These are phyloP conservation scores for Caenorhabditis uteleia DNA, from an alignment of 2,888 invertebrate genomes.

Conservation along the genomic window DNA sequence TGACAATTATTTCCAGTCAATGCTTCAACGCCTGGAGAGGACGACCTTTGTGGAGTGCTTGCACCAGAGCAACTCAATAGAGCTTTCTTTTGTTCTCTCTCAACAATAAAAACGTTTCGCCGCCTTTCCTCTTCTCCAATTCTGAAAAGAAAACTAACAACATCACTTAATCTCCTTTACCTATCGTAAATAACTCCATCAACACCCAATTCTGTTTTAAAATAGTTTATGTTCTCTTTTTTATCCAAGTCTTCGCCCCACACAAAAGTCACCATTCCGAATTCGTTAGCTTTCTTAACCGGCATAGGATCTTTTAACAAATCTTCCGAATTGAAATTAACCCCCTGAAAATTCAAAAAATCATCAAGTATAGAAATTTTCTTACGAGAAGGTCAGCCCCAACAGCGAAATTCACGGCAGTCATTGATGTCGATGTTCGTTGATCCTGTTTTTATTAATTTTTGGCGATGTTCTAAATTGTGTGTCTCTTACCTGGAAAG, in stretches of 20 bases:
- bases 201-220: constrained; percentile 88
- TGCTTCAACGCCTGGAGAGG: too few relatives aligned
- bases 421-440: constrained; percentile 58
- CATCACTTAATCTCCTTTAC: constrained; percentile 57
- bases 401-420: constrained; percentile 65
- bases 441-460: constrained; percentile 34
- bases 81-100: constrained; percentile 60
- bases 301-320: constrained; percentile 78
- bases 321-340: constrained; percentile 91
- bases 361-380: neutral
- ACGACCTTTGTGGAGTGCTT: constrained; percentile 31
- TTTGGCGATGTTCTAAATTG: constrained; percentile 15
- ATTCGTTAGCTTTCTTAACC: constrained; percentile 76
- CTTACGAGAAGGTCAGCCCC: constrained; percentile 55
- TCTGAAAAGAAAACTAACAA: too few relatives aligned
- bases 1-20: too few relatives aligned
- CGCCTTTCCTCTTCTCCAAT: constrained; percentile 65
- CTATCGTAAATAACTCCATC: constrained; percentile 97
- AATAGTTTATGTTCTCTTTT: constrained; percentile 81
- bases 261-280: constrained; percentile 85
- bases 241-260: constrained; percentile 97
- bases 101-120: constrained; percentile 64
- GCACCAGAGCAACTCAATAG: constrained; percentile 32
- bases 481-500: constrained; percentile 75
- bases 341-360: constrained; percentile 74